These are phyloP conservation scores for Podiceps cristatus DNA, from an alignment of 2,113 vertebrate species.

Conservation along the genomic window DNA sequence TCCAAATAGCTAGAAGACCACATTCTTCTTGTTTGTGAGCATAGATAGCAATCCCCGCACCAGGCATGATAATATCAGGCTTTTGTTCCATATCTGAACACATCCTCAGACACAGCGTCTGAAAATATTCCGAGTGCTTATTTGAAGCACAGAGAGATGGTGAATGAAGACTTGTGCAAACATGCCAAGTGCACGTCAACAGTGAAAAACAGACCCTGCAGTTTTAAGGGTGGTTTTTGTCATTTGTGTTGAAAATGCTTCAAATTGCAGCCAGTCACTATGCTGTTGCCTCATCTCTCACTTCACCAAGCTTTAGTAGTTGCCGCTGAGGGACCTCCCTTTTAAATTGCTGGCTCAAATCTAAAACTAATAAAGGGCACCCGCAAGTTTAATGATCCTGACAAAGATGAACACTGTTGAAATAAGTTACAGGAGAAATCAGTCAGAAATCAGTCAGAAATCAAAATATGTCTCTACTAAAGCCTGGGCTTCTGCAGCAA, in stretches of 20 bases:
- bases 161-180: conserved; percentile 22
- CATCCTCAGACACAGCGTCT: not conserved
- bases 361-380: not conserved
- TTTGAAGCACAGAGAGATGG: not conserved
- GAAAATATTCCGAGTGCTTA: not conserved
- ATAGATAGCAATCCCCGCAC: not conserved
- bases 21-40: not conserved
- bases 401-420: not conserved
- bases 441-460: conserved; percentile 5
- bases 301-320: not conserved
- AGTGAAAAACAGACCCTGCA: not conserved
- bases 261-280: not conserved
- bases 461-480: not conserved
- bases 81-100: not conserved
- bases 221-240: not conserved
- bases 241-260: not conserved
- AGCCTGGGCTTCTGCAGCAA: not conserved
- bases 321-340: not conserved
- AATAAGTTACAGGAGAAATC: not conserved
- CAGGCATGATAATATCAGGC: not conserved
- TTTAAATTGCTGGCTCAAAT: not conserved
- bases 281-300: not conserved
- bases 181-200: not conserved
- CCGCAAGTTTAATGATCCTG: not conserved
- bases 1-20: not conserved